These are phyloP conservation scores for Physella acuta DNA, from an alignment of 1,140 invertebrate genomes.

Conservation along the genomic window DNA sequence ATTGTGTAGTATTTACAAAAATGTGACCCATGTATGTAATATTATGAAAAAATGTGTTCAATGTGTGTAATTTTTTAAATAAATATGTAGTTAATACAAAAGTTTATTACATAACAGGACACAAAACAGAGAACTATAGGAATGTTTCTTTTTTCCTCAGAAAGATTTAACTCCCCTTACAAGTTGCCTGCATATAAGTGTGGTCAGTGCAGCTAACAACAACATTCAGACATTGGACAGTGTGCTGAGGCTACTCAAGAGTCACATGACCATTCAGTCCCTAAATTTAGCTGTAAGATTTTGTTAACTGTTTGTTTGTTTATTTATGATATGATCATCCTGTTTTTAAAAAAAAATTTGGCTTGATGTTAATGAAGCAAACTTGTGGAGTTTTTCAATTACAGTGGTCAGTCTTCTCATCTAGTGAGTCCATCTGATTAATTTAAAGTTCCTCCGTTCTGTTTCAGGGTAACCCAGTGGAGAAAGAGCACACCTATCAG, in stretches of 20 bases:
- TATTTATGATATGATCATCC: too few relatives aligned
- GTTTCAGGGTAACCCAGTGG: conserved; percentile 48
- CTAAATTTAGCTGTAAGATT: conserved; percentile 42
- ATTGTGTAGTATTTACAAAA: too few relatives aligned
- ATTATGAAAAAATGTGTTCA: background rate
- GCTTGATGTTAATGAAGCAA: too few relatives aligned
- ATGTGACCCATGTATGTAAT: background rate
- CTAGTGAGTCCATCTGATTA: too few relatives aligned
- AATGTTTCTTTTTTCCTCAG: conserved; percentile 30
- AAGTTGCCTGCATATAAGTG: conserved; percentile 43
- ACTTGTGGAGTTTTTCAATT: too few relatives aligned
- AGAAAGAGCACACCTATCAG: conserved; percentile 42
- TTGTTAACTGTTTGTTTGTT: too few relatives aligned
- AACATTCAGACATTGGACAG: conserved; percentile 40
- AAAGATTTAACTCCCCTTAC: conserved; percentile 45
- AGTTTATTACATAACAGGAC: background rate
- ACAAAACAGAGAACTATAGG: background rate
- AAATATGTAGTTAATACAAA: background rate
- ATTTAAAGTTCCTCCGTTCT: too few relatives aligned
- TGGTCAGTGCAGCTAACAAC: conserved; percentile 47
- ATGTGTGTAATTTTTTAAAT: conserved; percentile 18
- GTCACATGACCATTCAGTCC: conserved; percentile 37
- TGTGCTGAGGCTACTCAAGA: conserved; percentile 39
- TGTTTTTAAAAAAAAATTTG: too few relatives aligned
- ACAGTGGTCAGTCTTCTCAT: too few relatives aligned